A percentile compares a stretch with the other conserved stretches of the same genome.
Evolutionary conservation across 2,113 vertebrate species (phyloP).

Genomic region (Rafetus swinhoei): DNA sequence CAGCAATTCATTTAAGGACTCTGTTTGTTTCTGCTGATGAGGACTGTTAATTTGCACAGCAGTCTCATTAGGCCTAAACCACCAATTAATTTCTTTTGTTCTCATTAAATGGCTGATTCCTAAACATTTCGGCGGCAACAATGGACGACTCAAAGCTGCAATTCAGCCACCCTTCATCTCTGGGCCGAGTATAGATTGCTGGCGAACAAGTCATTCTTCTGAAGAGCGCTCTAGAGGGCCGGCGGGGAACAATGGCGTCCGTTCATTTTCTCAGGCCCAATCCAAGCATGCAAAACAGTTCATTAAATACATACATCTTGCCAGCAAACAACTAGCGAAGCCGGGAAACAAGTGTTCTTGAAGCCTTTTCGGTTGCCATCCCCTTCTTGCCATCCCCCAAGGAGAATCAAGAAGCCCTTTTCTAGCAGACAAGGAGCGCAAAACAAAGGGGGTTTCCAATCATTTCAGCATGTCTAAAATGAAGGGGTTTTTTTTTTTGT

Average conservation of each 20-base stretch:
- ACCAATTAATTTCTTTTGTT: conserved; percentile 90
- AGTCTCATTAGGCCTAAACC: conserved; percentile 91
- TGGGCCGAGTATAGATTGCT: conserved; percentile 25
- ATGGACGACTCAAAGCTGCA: conserved; percentile 68
- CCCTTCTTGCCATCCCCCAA: background rate
- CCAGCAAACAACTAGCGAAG: background rate
- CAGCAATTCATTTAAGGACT: conserved; percentile 84
- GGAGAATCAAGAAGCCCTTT: conserved; percentile 12
- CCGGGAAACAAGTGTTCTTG: conserved; percentile 49
- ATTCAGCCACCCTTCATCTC: conserved; percentile 54
- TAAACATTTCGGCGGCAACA: conserved; percentile 87
- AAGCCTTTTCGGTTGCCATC: conserved; percentile 73
- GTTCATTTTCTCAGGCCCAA: conserved; percentile 71
- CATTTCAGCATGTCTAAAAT: accelerated
- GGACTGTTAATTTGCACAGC: conserved; percentile 90
- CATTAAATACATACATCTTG: conserved; percentile 68
- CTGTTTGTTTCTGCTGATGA: conserved; percentile 95
- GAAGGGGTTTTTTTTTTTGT: conserved; percentile 11
- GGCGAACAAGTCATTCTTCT: conserved; percentile 58
- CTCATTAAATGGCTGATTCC: conserved; percentile 87
- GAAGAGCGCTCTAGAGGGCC: background rate
- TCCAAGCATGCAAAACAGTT: conserved; percentile 64
- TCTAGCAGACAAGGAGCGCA: background rate
- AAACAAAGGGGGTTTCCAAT: conserved; percentile 59
- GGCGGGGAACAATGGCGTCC: conserved; percentile 70